These are phyloP conservation scores for Stenodera caucasica DNA, from an alignment of 2,888 invertebrate genomes.

Conservation along the genomic window DNA sequence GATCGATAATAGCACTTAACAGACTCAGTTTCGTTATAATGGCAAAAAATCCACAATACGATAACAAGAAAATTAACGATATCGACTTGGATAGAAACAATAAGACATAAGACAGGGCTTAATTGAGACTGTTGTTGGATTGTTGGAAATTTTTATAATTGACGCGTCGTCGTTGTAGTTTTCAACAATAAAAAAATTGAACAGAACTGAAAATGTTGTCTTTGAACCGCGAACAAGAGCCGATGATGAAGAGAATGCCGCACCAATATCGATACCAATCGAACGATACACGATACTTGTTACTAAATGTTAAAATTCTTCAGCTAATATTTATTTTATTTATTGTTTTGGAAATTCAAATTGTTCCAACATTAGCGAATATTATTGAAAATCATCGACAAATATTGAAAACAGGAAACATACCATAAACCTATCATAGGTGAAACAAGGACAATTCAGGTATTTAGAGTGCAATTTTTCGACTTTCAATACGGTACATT, in stretches of 20 bases:
- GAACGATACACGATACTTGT: no score
- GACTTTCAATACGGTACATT: not conserved
- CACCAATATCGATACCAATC: not conserved
- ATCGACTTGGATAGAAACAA: no score
- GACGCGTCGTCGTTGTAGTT: not conserved
- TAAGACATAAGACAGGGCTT: not conserved
- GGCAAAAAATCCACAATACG: slow-evolving; percentile 16
- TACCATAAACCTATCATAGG: not conserved
- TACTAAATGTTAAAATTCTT: no score
- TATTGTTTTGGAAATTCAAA: no score
- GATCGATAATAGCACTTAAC: no score
- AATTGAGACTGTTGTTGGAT: slow-evolving; percentile 1
- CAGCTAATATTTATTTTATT: no score
- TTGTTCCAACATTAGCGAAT: not conserved
- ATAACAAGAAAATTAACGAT: not conserved
- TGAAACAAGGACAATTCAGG: not conserved
- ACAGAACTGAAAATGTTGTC: not conserved
- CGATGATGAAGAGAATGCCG: not conserved
- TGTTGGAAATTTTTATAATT: slow-evolving; percentile 1
- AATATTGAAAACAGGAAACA: not conserved
- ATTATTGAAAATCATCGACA: not conserved
- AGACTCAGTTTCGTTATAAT: no score
- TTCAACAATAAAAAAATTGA: not conserved
- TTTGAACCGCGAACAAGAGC: not conserved
- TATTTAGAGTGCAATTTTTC: not conserved